These are phyloP conservation scores for Luidia sarsii DNA, from an alignment of 53 echinoderm and acorn worm species.

Conservation along the genomic window DNA sequence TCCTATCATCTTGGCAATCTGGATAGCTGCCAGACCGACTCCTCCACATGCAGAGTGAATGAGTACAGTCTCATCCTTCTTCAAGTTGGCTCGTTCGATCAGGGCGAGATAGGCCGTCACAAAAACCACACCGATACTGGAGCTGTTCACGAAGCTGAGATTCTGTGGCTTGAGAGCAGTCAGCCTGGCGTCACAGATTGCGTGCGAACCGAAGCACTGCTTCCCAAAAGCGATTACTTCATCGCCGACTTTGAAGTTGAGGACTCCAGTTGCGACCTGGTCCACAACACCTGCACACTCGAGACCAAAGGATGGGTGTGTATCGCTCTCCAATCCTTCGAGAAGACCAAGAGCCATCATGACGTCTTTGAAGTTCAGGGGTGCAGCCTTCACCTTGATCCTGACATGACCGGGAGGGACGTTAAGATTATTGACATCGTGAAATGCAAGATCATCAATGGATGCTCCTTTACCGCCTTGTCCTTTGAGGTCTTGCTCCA, in stretches of 20 bases:
- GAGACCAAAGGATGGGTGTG: slow-evolving; percentile 61
- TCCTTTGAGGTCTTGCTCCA: slow-evolving; percentile 37
- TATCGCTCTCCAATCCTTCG: slow-evolving; percentile 48
- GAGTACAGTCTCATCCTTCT: slow-evolving; percentile 73
- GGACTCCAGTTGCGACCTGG: slow-evolving; percentile 73
- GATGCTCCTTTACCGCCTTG: slow-evolving; percentile 19
- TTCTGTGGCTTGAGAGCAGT: slow-evolving; percentile 72
- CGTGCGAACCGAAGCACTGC: slow-evolving; percentile 78
- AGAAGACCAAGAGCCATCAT: slow-evolving; percentile 69
- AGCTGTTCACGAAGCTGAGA: slow-evolving; percentile 58
- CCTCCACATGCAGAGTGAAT: slow-evolving; percentile 79
- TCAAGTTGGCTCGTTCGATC: slow-evolving; percentile 79
- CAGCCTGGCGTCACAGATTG: slow-evolving; percentile 61
- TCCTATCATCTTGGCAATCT: slow-evolving; percentile 72
- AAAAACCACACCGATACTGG: slow-evolving; percentile 72
- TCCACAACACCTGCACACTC: slow-evolving; percentile 80
- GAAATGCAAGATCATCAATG: slow-evolving; percentile 56
- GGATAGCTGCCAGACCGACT: slow-evolving; percentile 77
- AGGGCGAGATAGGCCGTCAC: slow-evolving; percentile 80
- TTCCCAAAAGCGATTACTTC: slow-evolving; percentile 80
- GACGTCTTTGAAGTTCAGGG: slow-evolving; percentile 63
- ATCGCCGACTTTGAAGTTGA: slow-evolving; percentile 56
- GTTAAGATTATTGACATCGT: slow-evolving; percentile 36
- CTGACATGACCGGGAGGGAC: slow-evolving; percentile 50
- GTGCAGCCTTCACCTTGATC: slow-evolving; percentile 41